Base-by-base conservation (phyloP, 1,140 invertebrate species). In the Drosophila fuyamai region DNA sequence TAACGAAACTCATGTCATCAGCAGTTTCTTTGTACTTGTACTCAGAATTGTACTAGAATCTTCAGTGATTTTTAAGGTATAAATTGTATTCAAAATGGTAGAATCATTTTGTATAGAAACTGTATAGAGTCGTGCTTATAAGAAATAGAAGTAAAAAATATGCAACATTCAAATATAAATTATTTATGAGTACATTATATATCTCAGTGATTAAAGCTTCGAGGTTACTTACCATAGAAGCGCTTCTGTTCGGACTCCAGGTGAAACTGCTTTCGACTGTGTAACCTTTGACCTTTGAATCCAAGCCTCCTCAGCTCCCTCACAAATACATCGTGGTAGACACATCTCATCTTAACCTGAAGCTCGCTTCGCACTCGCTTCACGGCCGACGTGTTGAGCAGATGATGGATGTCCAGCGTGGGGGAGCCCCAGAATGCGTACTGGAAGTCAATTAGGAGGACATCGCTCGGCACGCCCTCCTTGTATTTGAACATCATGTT, bases 401-500 rank as follows among this genome's bases (percentile, higher is more conserved):
- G 82, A 56, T 86, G 79, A 67, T 86, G 84, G 23, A 92, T 68
- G 76, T 92, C 91, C 48, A 83, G 46, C 1, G 81, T 75, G 9
- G 90, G 79, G 32, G 86, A 90, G 5, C 75, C 76, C 83, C 79
- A 91, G 55, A 74, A 81, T 6, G 70, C 55, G 43, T 79, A 89
- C 73, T 92, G 91, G 53, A 86, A 91, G 65, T 91, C 91, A 68
- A 91, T 78, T 7, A 90, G 32, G 0, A 85, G 94, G 7, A 94
- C 93, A 61, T 93, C 92, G 40, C 93, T 76, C 0, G 94, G 92
- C 72, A 94, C 92, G 40, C 86, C 90, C 7, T 18, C 67, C 10
- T 94, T 83, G 74, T 95, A 95, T 46, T 93, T 93, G 82, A 95
- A 95, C 71, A 96, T 83, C 92, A 95, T 94, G 78, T 96, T 96